Percentiles rank a stretch among this genome's conserved stretches.
These are phyloP conservation scores for Actenoides hombroni DNA, from an alignment of 2,113 vertebrate species.

Conservation along the genomic window DNA sequence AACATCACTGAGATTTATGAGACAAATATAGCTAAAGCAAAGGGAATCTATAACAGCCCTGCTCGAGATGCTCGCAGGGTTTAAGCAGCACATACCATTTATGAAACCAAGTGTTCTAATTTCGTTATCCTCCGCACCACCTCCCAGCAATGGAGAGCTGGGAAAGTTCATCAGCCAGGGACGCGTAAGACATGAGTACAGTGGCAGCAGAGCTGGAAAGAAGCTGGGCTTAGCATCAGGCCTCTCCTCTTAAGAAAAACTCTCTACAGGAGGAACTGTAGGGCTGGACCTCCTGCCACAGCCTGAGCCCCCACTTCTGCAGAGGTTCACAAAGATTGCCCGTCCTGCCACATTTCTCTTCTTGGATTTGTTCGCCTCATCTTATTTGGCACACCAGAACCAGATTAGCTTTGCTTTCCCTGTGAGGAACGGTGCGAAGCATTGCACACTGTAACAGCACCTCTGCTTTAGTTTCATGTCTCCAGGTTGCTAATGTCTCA, in stretches of 20 bases:
- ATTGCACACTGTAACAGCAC: accelerated
- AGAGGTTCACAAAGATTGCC: background rate
- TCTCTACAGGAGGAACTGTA: background rate
- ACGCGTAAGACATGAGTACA: accelerated
- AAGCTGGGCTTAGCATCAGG: accelerated
- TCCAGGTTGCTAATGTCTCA: background rate
- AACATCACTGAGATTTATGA: constrained; percentile 35
- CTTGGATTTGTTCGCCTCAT: background rate
- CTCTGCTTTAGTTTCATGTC: background rate
- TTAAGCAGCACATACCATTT: background rate
- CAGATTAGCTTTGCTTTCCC: no score
- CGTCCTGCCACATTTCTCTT: no score
- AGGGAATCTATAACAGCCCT: background rate
- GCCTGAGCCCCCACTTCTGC: accelerated
- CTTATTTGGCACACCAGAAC: background rate
- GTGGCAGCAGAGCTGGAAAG: background rate
- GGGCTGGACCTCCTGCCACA: background rate
- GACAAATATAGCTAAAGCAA: background rate
- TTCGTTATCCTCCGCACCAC: accelerated
- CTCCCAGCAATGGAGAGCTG: background rate
- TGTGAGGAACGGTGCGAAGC: accelerated
- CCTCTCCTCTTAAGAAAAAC: background rate
- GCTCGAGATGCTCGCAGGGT: background rate
- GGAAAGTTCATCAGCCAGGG: background rate
- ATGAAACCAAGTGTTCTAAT: background rate